A percentile compares a stretch with the other conserved stretches of the same genome.
These are phyloP conservation scores for Trichosurus vulpecula DNA, from an alignment of 2,797 vertebrate genomes.

Conservation along the genomic window DNA sequence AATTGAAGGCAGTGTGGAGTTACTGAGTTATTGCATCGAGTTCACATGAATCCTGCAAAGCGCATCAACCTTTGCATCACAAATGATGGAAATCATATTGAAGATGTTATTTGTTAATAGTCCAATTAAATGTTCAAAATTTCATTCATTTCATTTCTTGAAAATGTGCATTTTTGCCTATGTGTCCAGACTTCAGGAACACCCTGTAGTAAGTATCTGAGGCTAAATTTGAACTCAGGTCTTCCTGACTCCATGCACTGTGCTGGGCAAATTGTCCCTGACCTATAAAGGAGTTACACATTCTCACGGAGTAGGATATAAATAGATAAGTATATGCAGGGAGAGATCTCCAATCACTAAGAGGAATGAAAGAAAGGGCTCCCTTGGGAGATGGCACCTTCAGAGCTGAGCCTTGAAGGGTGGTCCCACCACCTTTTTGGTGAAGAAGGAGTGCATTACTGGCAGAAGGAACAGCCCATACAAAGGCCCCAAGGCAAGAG, in stretches of 20 bases:
- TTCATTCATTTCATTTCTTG: too few relatives aligned
- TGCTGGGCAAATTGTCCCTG: too few relatives aligned
- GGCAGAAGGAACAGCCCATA: background rate
- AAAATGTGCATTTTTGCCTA: too few relatives aligned
- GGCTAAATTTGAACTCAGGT: background rate
- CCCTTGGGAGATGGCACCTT: background rate
- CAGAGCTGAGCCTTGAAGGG: background rate
- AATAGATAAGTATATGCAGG: background rate
- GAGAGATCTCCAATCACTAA: background rate
- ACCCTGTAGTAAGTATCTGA: background rate
- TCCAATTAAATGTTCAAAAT: too few relatives aligned
- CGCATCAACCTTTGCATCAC: too few relatives aligned
- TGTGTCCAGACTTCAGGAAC: too few relatives aligned
- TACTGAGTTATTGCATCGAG: too few relatives aligned
- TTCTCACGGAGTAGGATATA: background rate
- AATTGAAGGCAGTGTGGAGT: too few relatives aligned
- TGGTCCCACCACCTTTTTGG: too few relatives aligned
- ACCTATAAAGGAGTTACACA: background rate
- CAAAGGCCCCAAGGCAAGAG: background rate
- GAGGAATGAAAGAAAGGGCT: background rate
- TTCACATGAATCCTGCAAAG: too few relatives aligned
- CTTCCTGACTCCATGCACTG: background rate
- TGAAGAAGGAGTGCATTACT: background rate
- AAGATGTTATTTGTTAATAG: too few relatives aligned
- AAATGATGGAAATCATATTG: too few relatives aligned